Percentiles rank a stretch among this genome's conserved stretches.
These are phyloP conservation scores for Hedya salicella DNA, from an alignment of 2,888 invertebrate genomes.

Conservation along the genomic window DNA sequence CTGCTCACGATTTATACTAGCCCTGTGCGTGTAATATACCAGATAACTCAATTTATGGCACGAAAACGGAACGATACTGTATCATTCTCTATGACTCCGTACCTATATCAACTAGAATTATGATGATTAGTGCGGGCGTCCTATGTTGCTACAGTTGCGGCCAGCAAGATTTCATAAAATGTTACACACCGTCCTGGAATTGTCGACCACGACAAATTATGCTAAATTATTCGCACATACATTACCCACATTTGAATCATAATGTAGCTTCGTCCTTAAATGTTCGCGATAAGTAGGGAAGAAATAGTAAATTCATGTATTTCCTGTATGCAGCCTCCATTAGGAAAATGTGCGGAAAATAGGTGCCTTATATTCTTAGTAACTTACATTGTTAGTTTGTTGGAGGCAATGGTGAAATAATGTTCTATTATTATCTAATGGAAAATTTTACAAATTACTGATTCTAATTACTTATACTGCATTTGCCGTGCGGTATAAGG, in stretches of 20 bases:
- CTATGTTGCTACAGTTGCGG: slow-evolving; percentile 8
- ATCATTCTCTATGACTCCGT: slow-evolving; percentile 60
- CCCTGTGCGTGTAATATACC: slow-evolving; percentile 69
- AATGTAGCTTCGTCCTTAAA: slow-evolving; percentile 36
- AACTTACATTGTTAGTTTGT: neutral
- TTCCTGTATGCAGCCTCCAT: neutral
- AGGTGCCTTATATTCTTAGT: neutral
- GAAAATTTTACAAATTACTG: too few relatives aligned
- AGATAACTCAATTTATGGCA: slow-evolving; percentile 73
- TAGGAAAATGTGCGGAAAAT: slow-evolving; percentile 3
- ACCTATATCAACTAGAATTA: slow-evolving; percentile 66
- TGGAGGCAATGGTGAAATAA: neutral
- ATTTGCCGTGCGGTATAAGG: too few relatives aligned
- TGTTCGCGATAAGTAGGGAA: slow-evolving; percentile 4
- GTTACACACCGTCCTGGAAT: slow-evolving; percentile 25
- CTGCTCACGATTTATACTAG: slow-evolving; percentile 63
- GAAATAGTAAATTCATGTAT: slow-evolving; percentile 7
- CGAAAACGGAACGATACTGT: slow-evolving; percentile 56
- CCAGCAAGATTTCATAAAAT: slow-evolving; percentile 34
- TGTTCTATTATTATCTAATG: too few relatives aligned
- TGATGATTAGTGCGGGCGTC: slow-evolving; percentile 49
- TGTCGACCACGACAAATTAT: slow-evolving; percentile 34
- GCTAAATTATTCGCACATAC: slow-evolving; percentile 41
- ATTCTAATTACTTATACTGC: too few relatives aligned
- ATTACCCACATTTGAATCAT: slow-evolving; percentile 41